phyloP scores from a whole-genome alignment of 2,113 vertebrate genomes.

The Euleptes europaea region DNA sequence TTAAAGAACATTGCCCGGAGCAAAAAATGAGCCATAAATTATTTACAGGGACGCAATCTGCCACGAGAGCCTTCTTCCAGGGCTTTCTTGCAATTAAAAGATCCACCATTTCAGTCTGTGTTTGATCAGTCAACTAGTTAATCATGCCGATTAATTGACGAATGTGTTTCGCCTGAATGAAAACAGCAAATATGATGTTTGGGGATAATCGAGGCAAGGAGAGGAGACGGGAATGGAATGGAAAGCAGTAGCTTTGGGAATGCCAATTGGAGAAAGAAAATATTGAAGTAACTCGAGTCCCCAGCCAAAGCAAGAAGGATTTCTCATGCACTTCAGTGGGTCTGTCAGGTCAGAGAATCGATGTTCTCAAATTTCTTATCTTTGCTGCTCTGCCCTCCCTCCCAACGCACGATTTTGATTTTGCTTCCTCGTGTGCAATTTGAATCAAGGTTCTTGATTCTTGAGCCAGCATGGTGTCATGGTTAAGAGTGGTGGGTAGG shows the following conservation, averaged over 20 bases:
- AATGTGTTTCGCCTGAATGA: neutral
- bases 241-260: neutral
- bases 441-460: too few relatives aligned
- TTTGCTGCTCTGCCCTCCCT: too few relatives aligned
- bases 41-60: constrained; percentile 20
- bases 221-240: neutral
- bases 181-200: neutral
- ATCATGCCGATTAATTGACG: constrained; percentile 3
- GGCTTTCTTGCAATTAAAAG: neutral
- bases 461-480: too few relatives aligned
- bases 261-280: neutral
- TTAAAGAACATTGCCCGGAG: constrained; percentile 16
- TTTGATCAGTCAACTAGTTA: constrained; percentile 1
- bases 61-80: neutral
- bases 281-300: neutral
- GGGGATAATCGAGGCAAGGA: neutral
- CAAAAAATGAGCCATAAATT: constrained; percentile 24
- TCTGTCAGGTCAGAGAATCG: too few relatives aligned
- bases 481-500: too few relatives aligned
- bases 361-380: too few relatives aligned
- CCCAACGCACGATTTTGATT: too few relatives aligned
- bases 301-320: neutral
- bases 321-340: neutral
- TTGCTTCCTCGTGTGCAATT: too few relatives aligned
- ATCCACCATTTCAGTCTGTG: neutral